Conservation (phyloP, 2,888 invertebrate genomes). For the Magallana nippona region DNA sequence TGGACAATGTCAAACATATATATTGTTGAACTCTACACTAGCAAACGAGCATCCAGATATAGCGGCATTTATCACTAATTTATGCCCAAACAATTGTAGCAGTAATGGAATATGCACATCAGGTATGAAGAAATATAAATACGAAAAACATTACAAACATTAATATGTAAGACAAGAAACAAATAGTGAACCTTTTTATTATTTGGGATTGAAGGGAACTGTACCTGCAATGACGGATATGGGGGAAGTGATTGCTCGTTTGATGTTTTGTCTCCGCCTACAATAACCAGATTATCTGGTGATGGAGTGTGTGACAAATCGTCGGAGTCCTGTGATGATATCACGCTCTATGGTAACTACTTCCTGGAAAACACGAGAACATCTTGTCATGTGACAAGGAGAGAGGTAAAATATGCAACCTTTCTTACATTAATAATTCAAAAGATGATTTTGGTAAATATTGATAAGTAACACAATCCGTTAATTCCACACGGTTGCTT, state of each 20-base stretch:
- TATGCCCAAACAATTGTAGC: no score
- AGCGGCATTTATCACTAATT: no score
- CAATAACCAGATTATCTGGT: not conserved
- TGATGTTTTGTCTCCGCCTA: not conserved
- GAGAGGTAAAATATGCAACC: not conserved
- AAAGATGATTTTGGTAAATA: no score
- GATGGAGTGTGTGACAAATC: not conserved
- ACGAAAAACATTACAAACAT: no score
- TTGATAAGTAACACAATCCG: no score
- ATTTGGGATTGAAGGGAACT: not conserved
- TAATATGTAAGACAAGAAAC: no score
- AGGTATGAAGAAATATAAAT: no score
- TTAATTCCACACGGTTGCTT: not conserved
- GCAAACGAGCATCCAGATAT: no score
- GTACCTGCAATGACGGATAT: not conserved
- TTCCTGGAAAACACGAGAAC: not conserved
- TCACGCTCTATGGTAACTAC: not conserved
- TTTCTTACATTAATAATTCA: not conserved
- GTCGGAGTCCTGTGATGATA: not conserved
- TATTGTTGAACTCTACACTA: no score
- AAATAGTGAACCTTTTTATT: no score
- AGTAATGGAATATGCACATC: no score
- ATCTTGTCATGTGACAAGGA: not conserved
- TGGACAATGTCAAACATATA: no score
- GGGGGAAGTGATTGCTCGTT: constrained; percentile 1